These are phyloP conservation scores for Dryoscopus gambensis DNA, from an alignment of 2,113 vertebrate genomes.

Conservation along the genomic window DNA sequence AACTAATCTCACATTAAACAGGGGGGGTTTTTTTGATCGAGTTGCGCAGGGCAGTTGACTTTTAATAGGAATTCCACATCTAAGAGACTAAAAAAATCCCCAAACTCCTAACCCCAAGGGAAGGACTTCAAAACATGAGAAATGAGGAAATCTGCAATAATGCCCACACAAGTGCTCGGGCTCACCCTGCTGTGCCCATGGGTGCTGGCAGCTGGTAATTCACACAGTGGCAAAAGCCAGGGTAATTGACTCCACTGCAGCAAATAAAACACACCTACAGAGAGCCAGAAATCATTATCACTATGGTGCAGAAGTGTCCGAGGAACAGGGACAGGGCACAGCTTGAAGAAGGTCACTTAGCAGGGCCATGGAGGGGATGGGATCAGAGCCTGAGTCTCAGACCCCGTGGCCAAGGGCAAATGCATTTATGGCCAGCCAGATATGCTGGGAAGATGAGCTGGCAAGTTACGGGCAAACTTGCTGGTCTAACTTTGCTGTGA, in stretches of 20 bases:
- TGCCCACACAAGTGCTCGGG: not conserved
- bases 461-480: not conserved
- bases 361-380: not conserved
- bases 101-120: not conserved
- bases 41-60: not conserved
- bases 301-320: fast-evolving
- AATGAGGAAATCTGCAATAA: not conserved
- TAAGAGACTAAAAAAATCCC: not conserved
- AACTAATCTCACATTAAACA: constrained; percentile 54
- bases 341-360: not conserved
- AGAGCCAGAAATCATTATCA: not conserved
- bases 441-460: not conserved
- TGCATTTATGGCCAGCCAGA: fast-evolving
- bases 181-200: not conserved
- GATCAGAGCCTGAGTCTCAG: not conserved
- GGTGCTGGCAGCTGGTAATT: not conserved
- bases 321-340: not conserved
- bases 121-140: constrained; percentile 12
- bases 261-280: not conserved
- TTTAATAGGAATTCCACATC: not conserved
- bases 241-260: not conserved
- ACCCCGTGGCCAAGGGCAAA: not conserved
- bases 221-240: not conserved
- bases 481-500: not conserved
- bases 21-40: not conserved